Conservation (phyloP, 2,797 vertebrate species). For the Rhynchotus rufescens region DNA sequence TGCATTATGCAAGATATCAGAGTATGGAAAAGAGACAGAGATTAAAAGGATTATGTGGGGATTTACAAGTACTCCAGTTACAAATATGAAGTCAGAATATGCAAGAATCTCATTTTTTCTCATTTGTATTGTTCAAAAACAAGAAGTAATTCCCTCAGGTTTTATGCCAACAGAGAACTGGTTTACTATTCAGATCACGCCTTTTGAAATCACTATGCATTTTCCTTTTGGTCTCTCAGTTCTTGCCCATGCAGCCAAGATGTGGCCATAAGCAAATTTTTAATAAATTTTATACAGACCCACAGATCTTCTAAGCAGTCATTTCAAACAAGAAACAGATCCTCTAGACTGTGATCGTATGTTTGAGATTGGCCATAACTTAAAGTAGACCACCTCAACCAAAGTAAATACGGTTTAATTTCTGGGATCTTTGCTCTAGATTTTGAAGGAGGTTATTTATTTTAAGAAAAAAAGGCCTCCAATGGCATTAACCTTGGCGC, state of each 20-base stretch:
- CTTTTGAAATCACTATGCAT: background rate
- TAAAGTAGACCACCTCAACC: background rate
- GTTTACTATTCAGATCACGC: background rate
- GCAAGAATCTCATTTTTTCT: background rate
- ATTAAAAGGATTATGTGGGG: background rate
- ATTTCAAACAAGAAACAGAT: background rate
- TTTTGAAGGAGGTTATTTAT: background rate
- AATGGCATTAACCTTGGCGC: background rate
- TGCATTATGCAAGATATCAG: background rate
- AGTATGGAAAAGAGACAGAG: background rate
- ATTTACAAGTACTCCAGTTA: background rate
- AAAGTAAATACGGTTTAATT: background rate
- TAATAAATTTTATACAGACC: background rate
- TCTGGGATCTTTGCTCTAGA: background rate
- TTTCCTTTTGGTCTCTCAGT: background rate
- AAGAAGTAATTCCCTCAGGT: fast-evolving
- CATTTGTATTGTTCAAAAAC: background rate
- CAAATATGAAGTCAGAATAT: background rate
- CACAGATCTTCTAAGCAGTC: background rate
- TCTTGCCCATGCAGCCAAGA: background rate
- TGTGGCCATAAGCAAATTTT: background rate
- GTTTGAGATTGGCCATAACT: background rate
- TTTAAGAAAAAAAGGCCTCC: background rate
- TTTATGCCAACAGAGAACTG: background rate
- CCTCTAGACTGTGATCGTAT: background rate